These are phyloP conservation scores for Stratiolaelaps scimitus DNA, from an alignment of 1,140 invertebrate genomes.

Conservation along the genomic window DNA sequence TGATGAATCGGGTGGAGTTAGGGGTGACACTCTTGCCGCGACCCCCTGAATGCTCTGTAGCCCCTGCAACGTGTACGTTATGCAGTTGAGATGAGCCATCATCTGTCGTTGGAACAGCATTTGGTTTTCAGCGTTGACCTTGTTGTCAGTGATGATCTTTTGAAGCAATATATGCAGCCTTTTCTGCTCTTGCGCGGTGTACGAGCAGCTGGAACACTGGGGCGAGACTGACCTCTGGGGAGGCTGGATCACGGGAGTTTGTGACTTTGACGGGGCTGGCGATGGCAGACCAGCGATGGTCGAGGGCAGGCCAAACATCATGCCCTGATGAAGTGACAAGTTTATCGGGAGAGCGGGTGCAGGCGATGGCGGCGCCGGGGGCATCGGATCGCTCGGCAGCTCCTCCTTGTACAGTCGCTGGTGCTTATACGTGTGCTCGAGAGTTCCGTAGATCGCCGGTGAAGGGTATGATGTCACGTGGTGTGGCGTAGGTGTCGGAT, in stretches of 20 bases:
- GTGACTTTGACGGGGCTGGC: not conserved
- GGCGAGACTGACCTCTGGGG: constrained; percentile 20
- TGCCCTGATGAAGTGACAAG: constrained; percentile 15
- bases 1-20: not conserved
- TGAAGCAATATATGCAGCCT: constrained; percentile 2
- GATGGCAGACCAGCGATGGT: not conserved
- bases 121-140: constrained; percentile 20
- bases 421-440: constrained; percentile 6
- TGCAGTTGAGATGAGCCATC: constrained; percentile 26
- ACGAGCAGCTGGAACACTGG: constrained; percentile 10
- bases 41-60: not conserved
- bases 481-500: constrained; percentile 9
- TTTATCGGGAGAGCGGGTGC: constrained; percentile 7
- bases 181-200: constrained; percentile 7
- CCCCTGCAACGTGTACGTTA: constrained; percentile 15
- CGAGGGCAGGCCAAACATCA: constrained; percentile 8
- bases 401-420: constrained; percentile 20
- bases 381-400: not conserved
- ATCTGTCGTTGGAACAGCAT: constrained; percentile 21
- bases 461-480: not conserved
- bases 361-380: not conserved
- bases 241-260: constrained; percentile 20
- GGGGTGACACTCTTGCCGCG: not conserved
- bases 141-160: constrained; percentile 22
- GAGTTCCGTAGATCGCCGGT: not conserved